Evolutionary conservation across 64 coral and sea anemone genomes (phyloP).

Genomic region (Porites lutea): DNA sequence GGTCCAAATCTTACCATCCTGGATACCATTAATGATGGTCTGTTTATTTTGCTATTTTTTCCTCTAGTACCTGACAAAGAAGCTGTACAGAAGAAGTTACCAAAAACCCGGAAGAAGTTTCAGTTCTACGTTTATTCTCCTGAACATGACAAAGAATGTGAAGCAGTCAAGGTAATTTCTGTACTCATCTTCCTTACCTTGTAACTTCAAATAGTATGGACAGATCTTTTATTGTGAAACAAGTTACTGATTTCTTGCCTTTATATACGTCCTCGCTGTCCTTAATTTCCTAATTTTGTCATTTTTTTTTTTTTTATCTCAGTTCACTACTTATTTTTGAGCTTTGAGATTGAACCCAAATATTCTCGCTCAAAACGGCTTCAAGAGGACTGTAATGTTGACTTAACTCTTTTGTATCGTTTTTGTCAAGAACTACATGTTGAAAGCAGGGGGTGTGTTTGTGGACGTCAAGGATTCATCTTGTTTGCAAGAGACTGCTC

Average conservation of each 20-base stretch:
- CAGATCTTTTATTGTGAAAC: too few relatives aligned
- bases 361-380: too few relatives aligned
- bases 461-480: slow-evolving; percentile 35
- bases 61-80: neutral
- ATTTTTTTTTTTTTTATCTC: too few relatives aligned
- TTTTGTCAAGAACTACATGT: slow-evolving; percentile 53
- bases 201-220: too few relatives aligned
- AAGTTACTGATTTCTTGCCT: too few relatives aligned
- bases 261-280: too few relatives aligned
- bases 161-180: slow-evolving; percentile 58
- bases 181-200: too few relatives aligned
- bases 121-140: slow-evolving; percentile 57
- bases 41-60: neutral
- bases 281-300: too few relatives aligned
- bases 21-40: neutral
- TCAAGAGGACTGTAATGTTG: too few relatives aligned
- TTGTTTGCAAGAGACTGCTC: neutral
- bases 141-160: slow-evolving; percentile 57
- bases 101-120: slow-evolving; percentile 4
- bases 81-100: neutral
- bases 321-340: too few relatives aligned
- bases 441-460: slow-evolving; percentile 45
- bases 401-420: neutral
- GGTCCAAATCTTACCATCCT: too few relatives aligned
- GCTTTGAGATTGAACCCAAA: too few relatives aligned